A percentile compares a stretch with the other conserved stretches of the same genome.
phyloP scores from a whole-genome alignment of 1,140 invertebrate genomes.

The Scaptomyza graminum region DNA sequence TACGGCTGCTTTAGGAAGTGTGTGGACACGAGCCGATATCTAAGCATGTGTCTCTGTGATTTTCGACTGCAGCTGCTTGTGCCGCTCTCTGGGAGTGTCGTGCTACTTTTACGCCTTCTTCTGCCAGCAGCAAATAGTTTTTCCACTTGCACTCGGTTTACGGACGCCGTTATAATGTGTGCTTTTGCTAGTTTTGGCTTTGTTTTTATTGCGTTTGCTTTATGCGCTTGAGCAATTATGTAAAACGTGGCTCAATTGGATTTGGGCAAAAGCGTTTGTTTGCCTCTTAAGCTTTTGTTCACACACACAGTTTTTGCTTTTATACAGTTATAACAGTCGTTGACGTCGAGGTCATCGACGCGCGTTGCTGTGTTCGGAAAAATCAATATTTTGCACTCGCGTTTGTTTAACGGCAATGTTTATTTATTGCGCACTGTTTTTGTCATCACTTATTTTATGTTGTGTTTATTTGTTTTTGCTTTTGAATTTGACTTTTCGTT shows the following conservation, averaged over 20 bases:
- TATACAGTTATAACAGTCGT: conserved; percentile 33
- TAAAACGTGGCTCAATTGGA: conserved; percentile 69
- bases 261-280: conserved; percentile 36
- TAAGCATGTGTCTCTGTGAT: conserved; percentile 88
- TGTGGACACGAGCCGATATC: conserved; percentile 93
- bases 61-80: conserved; percentile 68
- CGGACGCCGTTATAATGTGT: conserved; percentile 64
- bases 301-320: conserved; percentile 33
- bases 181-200: conserved; percentile 29
- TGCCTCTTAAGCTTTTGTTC: conserved; percentile 20
- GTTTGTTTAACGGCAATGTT: conserved; percentile 23
- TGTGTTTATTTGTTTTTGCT: conserved; percentile 22
- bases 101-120: conserved; percentile 48
- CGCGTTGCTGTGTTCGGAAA: conserved; percentile 47
- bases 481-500: conserved; percentile 22
- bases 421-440: conserved; percentile 25
- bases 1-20: conserved; percentile 94
- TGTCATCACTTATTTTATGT: conserved; percentile 1
- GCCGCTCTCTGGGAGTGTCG: conserved; percentile 45
- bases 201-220: conserved; percentile 33
- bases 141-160: conserved; percentile 53
- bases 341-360: conserved; percentile 75
- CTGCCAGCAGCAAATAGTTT: conserved; percentile 35
- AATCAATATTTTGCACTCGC: conserved; percentile 69
- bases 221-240: conserved; percentile 71